Evolutionary conservation across 1,140 invertebrate genomes (phyloP).

Genomic region (Lerema accius): DNA sequence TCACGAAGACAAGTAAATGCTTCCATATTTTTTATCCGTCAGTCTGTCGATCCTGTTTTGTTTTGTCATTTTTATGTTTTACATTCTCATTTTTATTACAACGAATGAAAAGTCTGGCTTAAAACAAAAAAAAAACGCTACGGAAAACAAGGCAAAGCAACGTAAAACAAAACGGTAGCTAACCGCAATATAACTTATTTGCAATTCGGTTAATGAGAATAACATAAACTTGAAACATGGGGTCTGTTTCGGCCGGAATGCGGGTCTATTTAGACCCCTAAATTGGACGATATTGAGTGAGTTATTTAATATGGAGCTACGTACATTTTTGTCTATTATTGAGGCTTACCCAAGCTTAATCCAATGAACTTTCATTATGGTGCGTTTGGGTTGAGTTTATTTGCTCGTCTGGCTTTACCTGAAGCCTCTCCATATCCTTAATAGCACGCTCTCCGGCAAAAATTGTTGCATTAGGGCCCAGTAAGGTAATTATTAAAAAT

Average conservation of each 20-base stretch:
- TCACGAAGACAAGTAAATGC: conserved; percentile 23
- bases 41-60: conserved; percentile 32
- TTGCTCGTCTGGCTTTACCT: conserved; percentile 64
- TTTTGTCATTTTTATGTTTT: conserved; percentile 24
- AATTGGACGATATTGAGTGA: conserved; percentile 79
- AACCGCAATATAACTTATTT: conserved; percentile 20
- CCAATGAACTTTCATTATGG: conserved; percentile 79
- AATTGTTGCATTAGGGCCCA: conserved; percentile 55
- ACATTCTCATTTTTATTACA: conserved; percentile 4
- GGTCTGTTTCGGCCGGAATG: conserved; percentile 49
- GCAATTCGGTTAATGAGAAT: conserved; percentile 63
- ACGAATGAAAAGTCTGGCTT: conserved; percentile 19
- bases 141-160: too few species aligned
- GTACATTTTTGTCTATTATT: conserved; percentile 79
- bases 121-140: conserved; percentile 19
- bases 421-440: conserved; percentile 66
- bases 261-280: conserved; percentile 58
- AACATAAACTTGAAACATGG: conserved; percentile 63
- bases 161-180: conserved; percentile 30
- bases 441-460: conserved; percentile 70
- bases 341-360: conserved; percentile 72
- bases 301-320: conserved; percentile 73
- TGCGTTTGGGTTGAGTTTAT: conserved; percentile 73
- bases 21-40: conserved; percentile 26
- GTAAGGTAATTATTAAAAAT: conserved; percentile 80